A percentile compares a stretch with the other conserved stretches of the same genome.
Conservation (phyloP, 2,113 vertebrate species). For the Calidris pygmaea region DNA sequence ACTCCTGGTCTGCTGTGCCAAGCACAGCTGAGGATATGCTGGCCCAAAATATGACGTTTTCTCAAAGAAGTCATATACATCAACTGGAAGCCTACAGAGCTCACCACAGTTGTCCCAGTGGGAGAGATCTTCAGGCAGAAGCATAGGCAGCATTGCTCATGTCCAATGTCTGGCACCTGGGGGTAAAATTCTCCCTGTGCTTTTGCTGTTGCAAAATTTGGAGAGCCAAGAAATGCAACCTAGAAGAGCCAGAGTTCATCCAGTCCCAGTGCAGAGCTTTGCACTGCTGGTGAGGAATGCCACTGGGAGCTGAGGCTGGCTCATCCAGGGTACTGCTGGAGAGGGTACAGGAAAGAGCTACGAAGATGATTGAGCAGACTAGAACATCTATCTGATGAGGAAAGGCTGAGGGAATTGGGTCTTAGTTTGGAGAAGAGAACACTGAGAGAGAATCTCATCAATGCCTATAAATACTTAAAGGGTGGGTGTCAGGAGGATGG, state of each 20-base stretch:
- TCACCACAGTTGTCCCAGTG: background rate
- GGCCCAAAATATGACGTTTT: background rate
- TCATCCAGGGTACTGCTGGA: background rate
- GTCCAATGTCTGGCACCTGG: accelerated
- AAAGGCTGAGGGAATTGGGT: no score
- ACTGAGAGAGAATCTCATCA: no score
- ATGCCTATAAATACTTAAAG: no score
- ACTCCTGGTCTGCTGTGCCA: background rate
- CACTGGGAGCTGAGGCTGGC: accelerated
- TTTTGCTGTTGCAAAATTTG: no score
- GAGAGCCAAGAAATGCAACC: background rate
- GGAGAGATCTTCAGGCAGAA: background rate
- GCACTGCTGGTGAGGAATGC: background rate
- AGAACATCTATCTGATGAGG: no score
- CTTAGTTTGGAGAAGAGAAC: no score
- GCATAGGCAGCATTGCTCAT: accelerated
- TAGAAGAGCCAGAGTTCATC: no score
- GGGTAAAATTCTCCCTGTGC: background rate
- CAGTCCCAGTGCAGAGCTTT: background rate
- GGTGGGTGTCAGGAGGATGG: no score
- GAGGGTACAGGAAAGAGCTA: no score
- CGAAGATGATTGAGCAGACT: no score
- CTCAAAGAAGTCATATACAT: background rate
- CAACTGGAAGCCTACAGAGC: background rate
- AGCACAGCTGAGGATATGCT: background rate